Percentiles rank a stretch among this genome's conserved stretches.
These are phyloP conservation scores for Ciconia maguari DNA, from an alignment of 2,113 vertebrate genomes.

Conservation along the genomic window DNA sequence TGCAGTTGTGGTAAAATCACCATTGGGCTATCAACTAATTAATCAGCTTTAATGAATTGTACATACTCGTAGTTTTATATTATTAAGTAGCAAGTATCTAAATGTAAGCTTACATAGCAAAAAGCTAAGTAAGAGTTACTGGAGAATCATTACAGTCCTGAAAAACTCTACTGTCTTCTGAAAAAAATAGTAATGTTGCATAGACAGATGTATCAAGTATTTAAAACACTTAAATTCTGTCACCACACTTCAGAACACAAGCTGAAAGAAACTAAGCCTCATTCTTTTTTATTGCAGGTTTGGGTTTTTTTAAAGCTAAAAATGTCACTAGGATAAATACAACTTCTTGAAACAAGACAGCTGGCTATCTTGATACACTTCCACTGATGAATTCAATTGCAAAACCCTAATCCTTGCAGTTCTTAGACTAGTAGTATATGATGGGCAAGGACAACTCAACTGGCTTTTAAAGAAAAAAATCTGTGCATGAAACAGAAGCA, in stretches of 20 bases:
- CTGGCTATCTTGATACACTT: not conserved
- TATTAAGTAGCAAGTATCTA: not conserved
- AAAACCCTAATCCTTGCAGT: not conserved
- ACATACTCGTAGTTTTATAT: not conserved
- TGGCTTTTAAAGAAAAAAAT: not conserved
- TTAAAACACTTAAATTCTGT: not conserved
- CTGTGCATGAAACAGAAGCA: not conserved
- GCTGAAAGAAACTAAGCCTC: not conserved
- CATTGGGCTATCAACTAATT: not conserved
- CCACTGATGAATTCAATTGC: not conserved
- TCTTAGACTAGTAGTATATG: not conserved
- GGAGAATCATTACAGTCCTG: not conserved
- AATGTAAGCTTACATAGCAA: not conserved
- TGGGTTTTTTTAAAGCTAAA: not conserved
- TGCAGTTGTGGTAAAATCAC: not conserved
- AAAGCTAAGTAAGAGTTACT: not conserved
- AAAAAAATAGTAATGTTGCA: not conserved
- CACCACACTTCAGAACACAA: not conserved
- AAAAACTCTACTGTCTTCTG: not conserved
- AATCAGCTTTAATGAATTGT: not conserved
- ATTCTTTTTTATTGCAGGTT: not conserved
- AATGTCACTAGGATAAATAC: not conserved
- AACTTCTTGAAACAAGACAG: not conserved
- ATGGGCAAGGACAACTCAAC: not conserved
- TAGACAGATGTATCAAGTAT: not conserved